Evolutionary conservation across 2,113 vertebrate genomes (phyloP).

Genomic region (Aix galericulata): DNA sequence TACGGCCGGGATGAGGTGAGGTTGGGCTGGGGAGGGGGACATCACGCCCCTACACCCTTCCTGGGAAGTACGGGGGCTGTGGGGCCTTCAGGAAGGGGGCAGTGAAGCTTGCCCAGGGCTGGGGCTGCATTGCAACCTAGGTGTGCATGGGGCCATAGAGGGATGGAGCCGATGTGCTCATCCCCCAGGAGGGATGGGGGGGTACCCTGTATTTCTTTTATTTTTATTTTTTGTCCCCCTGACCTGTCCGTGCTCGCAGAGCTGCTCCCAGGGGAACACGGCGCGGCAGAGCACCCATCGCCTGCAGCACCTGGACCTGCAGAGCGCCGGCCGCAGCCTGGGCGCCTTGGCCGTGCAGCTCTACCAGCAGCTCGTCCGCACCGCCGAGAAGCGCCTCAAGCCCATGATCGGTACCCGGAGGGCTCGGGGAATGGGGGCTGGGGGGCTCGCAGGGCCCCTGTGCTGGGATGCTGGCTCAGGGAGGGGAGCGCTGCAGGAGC

Average conservation of each 20-base stretch:
- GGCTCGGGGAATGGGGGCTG: neutral
- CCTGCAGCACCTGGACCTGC: constrained; percentile 58
- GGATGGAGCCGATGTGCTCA: too few species aligned
- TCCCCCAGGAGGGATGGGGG: too few species aligned
- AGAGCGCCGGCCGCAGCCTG: constrained; percentile 61
- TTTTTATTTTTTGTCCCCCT: neutral
- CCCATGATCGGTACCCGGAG: constrained; percentile 72
- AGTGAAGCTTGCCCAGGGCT: too few species aligned
- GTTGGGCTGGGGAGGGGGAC: neutral
- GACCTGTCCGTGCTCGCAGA: neutral
- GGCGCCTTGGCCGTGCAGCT: constrained; percentile 79
- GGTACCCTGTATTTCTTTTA: too few species aligned
- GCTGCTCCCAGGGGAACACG: neutral
- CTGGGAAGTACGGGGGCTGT: neutral
- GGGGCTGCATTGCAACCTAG: neutral
- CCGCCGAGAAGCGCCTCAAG: constrained; percentile 73
- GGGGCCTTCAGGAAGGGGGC: too few species aligned
- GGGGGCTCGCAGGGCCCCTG: fast-evolving
- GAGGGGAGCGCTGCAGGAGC: fast-evolving
- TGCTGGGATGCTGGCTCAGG: fast-evolving
- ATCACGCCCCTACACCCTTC: neutral
- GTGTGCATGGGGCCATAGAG: too few species aligned
- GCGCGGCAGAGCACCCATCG: constrained; percentile 4
- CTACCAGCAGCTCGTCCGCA: constrained; percentile 83
- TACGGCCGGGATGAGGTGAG: constrained; percentile 56